A percentile compares a stretch with the other conserved stretches of the same genome.
These are phyloP conservation scores for Drusus annulatus DNA, from an alignment of 1,140 invertebrate genomes.

Conservation along the genomic window DNA sequence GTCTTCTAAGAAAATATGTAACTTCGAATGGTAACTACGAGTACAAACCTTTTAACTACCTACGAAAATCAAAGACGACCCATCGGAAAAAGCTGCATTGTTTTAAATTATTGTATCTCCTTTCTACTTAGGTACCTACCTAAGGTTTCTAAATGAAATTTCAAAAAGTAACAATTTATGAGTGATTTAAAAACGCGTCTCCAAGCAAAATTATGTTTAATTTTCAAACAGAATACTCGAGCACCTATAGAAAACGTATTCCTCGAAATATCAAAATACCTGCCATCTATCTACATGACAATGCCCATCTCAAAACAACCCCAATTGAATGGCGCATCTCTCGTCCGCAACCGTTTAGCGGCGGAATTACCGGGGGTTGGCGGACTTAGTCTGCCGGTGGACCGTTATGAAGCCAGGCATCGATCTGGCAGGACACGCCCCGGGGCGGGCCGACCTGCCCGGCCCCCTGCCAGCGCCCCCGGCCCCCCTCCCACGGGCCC, in stretches of 20 bases:
- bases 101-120: too few species aligned
- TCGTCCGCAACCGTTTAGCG: constrained; percentile 25
- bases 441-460: constrained; percentile 3
- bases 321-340: constrained; percentile 5
- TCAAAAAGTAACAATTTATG: too few species aligned
- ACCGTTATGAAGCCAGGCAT: constrained; percentile 50
- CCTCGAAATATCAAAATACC: neutral
- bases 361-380: constrained; percentile 20
- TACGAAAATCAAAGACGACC: too few species aligned
- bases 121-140: too few species aligned
- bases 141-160: too few species aligned
- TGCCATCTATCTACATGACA: neutral
- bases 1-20: too few species aligned
- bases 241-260: neutral
- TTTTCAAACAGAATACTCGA: too few species aligned
- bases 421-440: constrained; percentile 47
- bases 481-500: neutral
- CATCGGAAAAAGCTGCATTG: too few species aligned
- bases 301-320: neutral
- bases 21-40: too few species aligned
- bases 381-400: constrained; percentile 41
- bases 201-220: too few species aligned
- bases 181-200: too few species aligned
- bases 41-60: too few species aligned
- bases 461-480: neutral